A percentile compares a stretch with the other conserved stretches of the same genome.
Conservation (phyloP, 2,888 invertebrate genomes). For the Dasypolia templi region DNA sequence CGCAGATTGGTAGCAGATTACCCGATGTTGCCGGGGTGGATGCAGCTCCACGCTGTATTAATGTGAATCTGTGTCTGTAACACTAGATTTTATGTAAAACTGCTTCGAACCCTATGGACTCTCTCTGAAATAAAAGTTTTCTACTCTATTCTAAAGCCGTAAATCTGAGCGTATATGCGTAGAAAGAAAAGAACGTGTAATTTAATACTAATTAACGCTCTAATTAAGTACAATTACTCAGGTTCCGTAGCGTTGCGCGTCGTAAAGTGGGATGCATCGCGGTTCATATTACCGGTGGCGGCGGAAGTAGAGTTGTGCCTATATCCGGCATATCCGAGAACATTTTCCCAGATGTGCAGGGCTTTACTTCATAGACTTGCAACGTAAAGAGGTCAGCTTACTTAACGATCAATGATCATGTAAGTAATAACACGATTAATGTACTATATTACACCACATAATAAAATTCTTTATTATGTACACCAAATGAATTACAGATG, state of each 20-base stretch:
- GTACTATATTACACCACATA: background rate
- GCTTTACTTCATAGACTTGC: background rate
- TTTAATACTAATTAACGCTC: background rate
- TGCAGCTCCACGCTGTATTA: background rate
- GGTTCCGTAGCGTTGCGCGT: background rate
- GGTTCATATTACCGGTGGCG: slow-evolving; percentile 23
- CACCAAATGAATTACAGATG: background rate
- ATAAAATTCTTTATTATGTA: background rate
- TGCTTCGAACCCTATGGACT: too few relatives aligned
- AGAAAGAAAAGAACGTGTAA: background rate
- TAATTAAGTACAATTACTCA: slow-evolving; percentile 6
- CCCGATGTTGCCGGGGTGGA: background rate
- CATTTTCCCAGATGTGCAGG: background rate
- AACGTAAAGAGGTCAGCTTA: background rate
- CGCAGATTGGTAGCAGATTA: background rate
- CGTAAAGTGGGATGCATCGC: background rate
- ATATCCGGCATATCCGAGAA: slow-evolving; percentile 4
- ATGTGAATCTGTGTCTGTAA: too few relatives aligned
- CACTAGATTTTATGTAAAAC: background rate
- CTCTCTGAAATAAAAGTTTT: background rate
- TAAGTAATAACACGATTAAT: background rate
- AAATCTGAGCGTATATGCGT: background rate
- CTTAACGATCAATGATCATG: background rate
- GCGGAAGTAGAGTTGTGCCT: slow-evolving; percentile 1
- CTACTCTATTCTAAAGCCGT: background rate